Evolutionary conservation across 2,797 vertebrate species (phyloP), one percentile per base, ranked within the genome.

Genomic region (Fistularia tabacaria): DNA sequence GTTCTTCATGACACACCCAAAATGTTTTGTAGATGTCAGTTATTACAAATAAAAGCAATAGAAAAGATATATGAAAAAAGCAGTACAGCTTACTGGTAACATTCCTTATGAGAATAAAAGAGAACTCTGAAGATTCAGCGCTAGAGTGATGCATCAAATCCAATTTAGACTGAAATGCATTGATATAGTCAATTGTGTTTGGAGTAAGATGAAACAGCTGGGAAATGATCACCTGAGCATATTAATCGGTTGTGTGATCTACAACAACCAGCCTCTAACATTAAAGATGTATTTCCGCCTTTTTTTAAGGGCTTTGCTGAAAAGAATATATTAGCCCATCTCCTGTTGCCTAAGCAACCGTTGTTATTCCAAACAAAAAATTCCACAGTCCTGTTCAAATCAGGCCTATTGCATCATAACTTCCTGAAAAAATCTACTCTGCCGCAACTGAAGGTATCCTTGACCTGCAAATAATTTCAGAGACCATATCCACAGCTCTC

Each of bases 231-330:
- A 25, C 25, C 25, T 25, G 25, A 25, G 53, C 40, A 54, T 66
- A 51, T 43, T 57, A 55, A 62, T 40, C 61, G 58, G 66, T 68
- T 40, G 11, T 46, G 40, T 68, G 61, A 71, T 59, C 64, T 63
- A 43, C 10, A 64, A 49, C n/a, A 46, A 57, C 46, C 25, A 57
- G 12, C 44, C 36, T 60, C 36, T 38, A 10, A 43, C 14, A 54
- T 3, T 49, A 41, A 54, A 62, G 43, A 63, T 59, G 38, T 48
- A 25, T 49, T n/a, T n/a, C 37, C 59, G n/a, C 57, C 7, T 64
- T 57, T 9, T 42, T 42, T 57, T 51, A 63, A 63, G 44, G 60
- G 12, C 48, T 25, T 25, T 25, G 25, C 25, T 25, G 25, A 25
- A 25, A 25, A 25, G 25, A 25, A 25, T 25, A 5, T 25, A 25